A percentile compares a stretch with the other conserved stretches of the same genome.
Evolutionary conservation across 1,140 invertebrate species (phyloP).

Genomic region (Zophobas atratus): DNA sequence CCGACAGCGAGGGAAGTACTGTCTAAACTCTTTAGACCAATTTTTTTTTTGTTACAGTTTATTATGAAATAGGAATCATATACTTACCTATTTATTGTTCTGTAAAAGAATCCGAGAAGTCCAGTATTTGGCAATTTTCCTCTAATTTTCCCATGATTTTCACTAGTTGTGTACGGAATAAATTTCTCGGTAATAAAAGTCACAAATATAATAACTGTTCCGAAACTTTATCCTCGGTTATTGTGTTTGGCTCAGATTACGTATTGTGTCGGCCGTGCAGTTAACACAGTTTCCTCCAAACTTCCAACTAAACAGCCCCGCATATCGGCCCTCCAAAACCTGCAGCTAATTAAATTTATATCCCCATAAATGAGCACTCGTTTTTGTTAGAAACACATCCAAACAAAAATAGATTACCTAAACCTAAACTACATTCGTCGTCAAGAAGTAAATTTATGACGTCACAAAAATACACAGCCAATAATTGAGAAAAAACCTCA

Average conservation of each 20-base stretch:
- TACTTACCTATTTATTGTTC: too few relatives aligned
- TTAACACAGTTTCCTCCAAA: slow-evolving; percentile 25
- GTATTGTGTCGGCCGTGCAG: slow-evolving; percentile 17
- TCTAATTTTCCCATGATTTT: too few relatives aligned
- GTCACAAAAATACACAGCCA: neutral
- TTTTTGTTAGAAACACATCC: neutral
- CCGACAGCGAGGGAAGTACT: too few relatives aligned
- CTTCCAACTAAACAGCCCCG: slow-evolving; percentile 9
- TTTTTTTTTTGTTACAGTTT: too few relatives aligned
- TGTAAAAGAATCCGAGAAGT: too few relatives aligned
- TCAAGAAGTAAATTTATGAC: neutral
- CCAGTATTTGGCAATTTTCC: too few relatives aligned
- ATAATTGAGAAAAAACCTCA: neutral
- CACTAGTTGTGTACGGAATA: neutral
- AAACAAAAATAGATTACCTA: neutral
- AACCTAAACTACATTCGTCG: neutral
- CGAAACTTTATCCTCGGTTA: neutral
- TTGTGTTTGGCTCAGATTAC: slow-evolving; percentile 13
- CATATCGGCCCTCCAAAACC: neutral
- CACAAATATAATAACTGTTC: neutral
- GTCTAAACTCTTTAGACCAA: too few relatives aligned
- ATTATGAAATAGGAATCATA: too few relatives aligned
- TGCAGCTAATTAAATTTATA: slow-evolving; percentile 19
- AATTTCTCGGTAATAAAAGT: neutral
- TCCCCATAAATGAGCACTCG: neutral